Evolutionary conservation across 1,140 invertebrate genomes (phyloP).

Genomic region (Ceratina japonica): DNA sequence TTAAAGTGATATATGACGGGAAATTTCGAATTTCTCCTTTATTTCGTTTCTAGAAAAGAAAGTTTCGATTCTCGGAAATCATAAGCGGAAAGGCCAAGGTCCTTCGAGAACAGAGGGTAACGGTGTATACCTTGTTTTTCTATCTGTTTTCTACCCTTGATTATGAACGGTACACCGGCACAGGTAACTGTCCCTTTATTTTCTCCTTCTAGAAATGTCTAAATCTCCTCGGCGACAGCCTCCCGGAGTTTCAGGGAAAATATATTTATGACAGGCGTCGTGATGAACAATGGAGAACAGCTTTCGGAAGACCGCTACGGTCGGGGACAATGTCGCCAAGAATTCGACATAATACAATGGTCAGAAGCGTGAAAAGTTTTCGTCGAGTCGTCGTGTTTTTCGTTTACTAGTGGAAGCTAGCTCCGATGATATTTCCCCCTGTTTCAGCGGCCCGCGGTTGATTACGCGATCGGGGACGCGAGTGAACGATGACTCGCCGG

Average conservation of each 20-base stretch:
- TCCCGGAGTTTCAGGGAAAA: too few species aligned
- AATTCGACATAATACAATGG: conserved; percentile 34
- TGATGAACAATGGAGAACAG: not conserved
- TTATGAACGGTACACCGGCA: not conserved
- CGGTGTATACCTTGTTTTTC: conserved; percentile 26
- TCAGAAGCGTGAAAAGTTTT: conserved; percentile 26
- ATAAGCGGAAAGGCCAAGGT: not conserved
- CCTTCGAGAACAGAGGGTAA: conserved; percentile 2
- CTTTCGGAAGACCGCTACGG: not conserved
- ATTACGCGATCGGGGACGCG: conserved; percentile 51
- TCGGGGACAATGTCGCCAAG: too few species aligned
- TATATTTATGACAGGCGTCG: not conserved
- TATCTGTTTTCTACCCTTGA: conserved; percentile 43
- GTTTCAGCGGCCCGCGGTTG: conserved; percentile 14
- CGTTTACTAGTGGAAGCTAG: conserved; percentile 18
- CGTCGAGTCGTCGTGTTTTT: too few species aligned
- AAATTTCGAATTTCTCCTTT: too few species aligned
- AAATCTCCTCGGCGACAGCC: not conserved
- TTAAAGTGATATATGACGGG: too few species aligned
- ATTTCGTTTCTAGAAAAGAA: conserved; percentile 5
- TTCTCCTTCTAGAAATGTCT: conserved; percentile 9
- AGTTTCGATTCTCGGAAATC: too few species aligned
- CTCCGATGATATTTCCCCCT: conserved; percentile 26
- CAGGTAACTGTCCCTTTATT: conserved; percentile 17
- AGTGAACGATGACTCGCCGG: conserved; percentile 34